Base-by-base conservation (phyloP, 2,113 vertebrate species). In the Psilopogon haemacephalus region DNA sequence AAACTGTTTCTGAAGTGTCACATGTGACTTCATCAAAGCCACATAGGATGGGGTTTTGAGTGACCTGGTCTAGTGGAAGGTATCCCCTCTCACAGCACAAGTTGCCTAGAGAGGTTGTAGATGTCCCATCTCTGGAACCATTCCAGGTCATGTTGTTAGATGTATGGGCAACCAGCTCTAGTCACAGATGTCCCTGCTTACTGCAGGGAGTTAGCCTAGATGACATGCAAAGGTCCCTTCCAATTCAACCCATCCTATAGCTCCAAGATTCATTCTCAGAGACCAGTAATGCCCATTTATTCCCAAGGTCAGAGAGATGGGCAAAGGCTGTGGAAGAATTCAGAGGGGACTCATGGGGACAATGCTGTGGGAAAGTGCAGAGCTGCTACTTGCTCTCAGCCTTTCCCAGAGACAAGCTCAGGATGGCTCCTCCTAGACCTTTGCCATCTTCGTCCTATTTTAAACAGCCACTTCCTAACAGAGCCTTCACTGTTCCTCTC, bases 261-360 rank as follows among this genome's bases (percentile, higher is more conserved):
- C 7, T 6, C 32, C 38, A 27, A 20, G 62, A 64, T 8, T 6
- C 35, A 1, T 32, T 2, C 56, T 16, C 75, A 48, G 54, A 5
- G 0, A 23, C 33, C 1, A 13, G 15, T 6, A 18, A 30, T 17
- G 5, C 11, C 24, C 48, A 0, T 27, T n/a, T 3, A 19, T 20
- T 40, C 52, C 58, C 30, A 10, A 83, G 35, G 56, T 4, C 8
- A 20, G 12, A 32, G 19, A 14, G 16, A 9, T 1, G n/a, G 26
- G 20, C 21, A 50, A 38, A 72, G 12, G 15, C 28, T 28, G 18
- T 6, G 12, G 15, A 18, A 3, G 8, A 6, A 15, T 24, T 17
- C 13, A 9, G 14, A 63, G 28, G 14, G 10, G 26, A 28, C 9
- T 11, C 17, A 6, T 1, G 17, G 12, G 18, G 18, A 5, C 16